Evolutionary conservation across 2,797 vertebrate species (phyloP).

Genomic region (Apodemus agrarius): DNA sequence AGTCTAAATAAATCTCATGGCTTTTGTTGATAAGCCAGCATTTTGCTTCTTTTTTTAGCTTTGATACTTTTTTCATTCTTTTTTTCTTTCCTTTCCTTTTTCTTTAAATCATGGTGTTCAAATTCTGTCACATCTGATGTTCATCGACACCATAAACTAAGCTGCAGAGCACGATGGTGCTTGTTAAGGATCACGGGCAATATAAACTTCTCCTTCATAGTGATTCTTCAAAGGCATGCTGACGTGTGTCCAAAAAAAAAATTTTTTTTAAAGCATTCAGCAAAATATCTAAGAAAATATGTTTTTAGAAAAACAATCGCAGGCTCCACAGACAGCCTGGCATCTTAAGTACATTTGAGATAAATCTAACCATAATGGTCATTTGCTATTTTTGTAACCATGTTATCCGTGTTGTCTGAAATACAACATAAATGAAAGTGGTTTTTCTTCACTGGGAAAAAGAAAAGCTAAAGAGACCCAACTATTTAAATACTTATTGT

Average conservation of each 20-base stretch:
- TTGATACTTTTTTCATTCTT: slow-evolving; percentile 53
- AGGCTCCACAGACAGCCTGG: slow-evolving; percentile 65
- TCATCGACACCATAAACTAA: slow-evolving; percentile 74
- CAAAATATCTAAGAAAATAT: slow-evolving; percentile 63
- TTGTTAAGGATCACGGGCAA: slow-evolving; percentile 72
- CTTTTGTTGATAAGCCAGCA: slow-evolving; percentile 63
- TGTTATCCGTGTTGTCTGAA: slow-evolving; percentile 80
- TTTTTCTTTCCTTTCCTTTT: too few relatives aligned
- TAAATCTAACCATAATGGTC: slow-evolving; percentile 59
- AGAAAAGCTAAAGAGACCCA: slow-evolving; percentile 43
- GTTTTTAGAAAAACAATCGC: slow-evolving; percentile 67
- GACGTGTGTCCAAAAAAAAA: slow-evolving; percentile 60
- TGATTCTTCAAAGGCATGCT: slow-evolving; percentile 31
- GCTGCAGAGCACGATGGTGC: slow-evolving; percentile 83
- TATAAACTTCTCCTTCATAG: slow-evolving; percentile 47
- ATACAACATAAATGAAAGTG: slow-evolving; percentile 83
- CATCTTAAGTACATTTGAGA: slow-evolving; percentile 60
- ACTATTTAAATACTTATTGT: slow-evolving; percentile 30
- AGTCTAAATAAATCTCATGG: slow-evolving; percentile 75
- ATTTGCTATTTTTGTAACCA: slow-evolving; percentile 75
- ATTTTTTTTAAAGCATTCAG: slow-evolving; percentile 59
- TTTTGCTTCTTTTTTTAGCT: slow-evolving; percentile 58
- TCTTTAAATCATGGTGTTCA: slow-evolving; percentile 68
- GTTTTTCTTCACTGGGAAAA: slow-evolving; percentile 88
- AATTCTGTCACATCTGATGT: slow-evolving; percentile 68